Percentiles rank a stretch among this genome's conserved stretches.
Conservation (phyloP, 1,140 invertebrate species). For the Zaprionus kolodkinae region DNA sequence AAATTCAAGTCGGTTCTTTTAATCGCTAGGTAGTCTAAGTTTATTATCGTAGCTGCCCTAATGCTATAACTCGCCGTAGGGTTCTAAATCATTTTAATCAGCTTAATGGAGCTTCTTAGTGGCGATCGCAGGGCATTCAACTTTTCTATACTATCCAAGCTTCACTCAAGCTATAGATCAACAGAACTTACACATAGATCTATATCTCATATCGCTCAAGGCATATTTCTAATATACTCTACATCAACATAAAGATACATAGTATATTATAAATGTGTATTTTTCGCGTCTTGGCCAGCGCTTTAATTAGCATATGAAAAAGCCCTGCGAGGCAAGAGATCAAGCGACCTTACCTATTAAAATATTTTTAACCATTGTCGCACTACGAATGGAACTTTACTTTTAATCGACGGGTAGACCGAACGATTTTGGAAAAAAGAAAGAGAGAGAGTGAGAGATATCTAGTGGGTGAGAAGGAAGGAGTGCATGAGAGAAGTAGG, state of each 20-base stretch:
- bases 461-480: background rate
- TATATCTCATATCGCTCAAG: conserved; percentile 32
- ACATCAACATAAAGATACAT: background rate
- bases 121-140: conserved; percentile 66
- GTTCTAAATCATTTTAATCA: conserved; percentile 68
- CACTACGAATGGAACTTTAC: background rate
- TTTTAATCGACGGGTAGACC: conserved; percentile 26
- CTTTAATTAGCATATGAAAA: conserved; percentile 39
- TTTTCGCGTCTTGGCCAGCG: conserved; percentile 11
- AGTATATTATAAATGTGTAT: background rate
- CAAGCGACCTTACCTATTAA: conserved; percentile 39
- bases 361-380: background rate
- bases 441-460: no score
- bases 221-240: conserved; percentile 16
- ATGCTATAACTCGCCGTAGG: conserved; percentile 34
- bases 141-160: conserved; percentile 41
- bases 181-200: conserved; percentile 33
- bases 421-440: conserved; percentile 19
- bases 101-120: conserved; percentile 46
- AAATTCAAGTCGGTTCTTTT: conserved; percentile 38
- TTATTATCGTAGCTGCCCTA: conserved; percentile 23
- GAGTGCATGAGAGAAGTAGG: background rate
- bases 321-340: conserved; percentile 30
- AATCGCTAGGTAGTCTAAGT: background rate
- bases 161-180: conserved; percentile 7